Conservation (phyloP, 2,888 invertebrate genomes). For the Itoplectis maculator region DNA sequence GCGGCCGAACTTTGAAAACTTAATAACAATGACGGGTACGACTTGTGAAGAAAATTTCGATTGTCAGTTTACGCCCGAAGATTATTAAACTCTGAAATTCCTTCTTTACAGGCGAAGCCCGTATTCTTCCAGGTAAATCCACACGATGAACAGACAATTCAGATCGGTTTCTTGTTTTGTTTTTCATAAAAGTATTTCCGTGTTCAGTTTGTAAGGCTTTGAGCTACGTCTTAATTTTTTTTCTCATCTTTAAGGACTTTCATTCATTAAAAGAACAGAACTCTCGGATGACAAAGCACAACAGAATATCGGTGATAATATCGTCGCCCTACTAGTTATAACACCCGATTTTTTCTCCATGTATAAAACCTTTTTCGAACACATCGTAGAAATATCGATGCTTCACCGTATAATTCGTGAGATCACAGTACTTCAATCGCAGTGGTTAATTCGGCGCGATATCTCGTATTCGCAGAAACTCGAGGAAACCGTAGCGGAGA, state of each 20-base stretch:
- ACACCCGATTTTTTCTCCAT: background rate
- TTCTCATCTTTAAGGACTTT: too few species aligned
- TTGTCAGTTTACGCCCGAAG: slow-evolving; percentile 21
- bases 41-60: background rate
- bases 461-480: slow-evolving; percentile 87
- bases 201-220: too few species aligned
- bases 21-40: background rate
- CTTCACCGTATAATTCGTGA: background rate
- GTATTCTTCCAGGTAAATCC: slow-evolving; percentile 77
- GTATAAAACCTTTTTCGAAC: background rate
- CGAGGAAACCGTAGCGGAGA: slow-evolving; percentile 96
- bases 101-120: slow-evolving; percentile 78
- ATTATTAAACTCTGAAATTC: slow-evolving; percentile 71
- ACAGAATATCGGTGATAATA: too few species aligned
- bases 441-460: slow-evolving; percentile 15
- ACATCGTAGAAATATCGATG: background rate
- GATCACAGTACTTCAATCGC: background rate
- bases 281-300: too few species aligned
- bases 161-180: slow-evolving; percentile 33
- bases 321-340: too few species aligned
- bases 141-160: slow-evolving; percentile 50
- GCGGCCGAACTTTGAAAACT: background rate
- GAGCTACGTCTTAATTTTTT: too few species aligned
- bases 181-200: slow-evolving; percentile 15
- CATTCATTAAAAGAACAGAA: too few species aligned